Evolutionary conservation across 1,140 invertebrate species (phyloP).

Genomic region (Campoletis sonorensis): DNA sequence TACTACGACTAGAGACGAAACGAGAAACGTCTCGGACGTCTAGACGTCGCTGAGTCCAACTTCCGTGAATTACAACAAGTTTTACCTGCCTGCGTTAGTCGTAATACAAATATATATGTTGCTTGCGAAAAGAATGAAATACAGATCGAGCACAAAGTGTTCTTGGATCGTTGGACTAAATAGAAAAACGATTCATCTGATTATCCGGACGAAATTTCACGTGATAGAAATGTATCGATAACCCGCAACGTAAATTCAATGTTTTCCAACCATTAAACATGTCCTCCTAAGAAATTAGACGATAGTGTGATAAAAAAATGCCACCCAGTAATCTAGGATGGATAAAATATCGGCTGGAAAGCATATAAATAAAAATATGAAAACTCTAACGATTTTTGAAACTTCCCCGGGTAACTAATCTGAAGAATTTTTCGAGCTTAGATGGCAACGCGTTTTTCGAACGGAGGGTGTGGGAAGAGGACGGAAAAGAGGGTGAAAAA

Average conservation of each 20-base stretch:
- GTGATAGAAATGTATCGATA: too few relatives aligned
- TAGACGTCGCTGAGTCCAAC: conserved; percentile 20
- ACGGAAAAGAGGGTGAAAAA: not conserved
- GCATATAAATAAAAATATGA: not conserved
- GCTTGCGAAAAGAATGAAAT: not conserved
- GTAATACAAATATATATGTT: not conserved
- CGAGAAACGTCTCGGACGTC: conserved; percentile 1
- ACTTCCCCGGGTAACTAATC: conserved; percentile 12
- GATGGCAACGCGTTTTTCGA: not conserved
- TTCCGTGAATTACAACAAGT: not conserved
- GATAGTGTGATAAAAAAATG: too few relatives aligned
- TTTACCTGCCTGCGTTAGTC: not conserved
- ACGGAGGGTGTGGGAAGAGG: not conserved
- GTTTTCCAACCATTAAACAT: not conserved
- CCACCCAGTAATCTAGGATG: too few relatives aligned
- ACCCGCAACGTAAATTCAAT: not conserved
- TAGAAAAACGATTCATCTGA: too few relatives aligned
- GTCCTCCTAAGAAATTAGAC: too few relatives aligned
- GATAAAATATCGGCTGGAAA: not conserved
- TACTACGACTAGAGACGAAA: conserved; percentile 16
- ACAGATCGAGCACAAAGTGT: not conserved
- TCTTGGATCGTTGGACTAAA: too few relatives aligned
- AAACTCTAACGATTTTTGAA: not conserved
- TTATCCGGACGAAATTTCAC: too few relatives aligned
- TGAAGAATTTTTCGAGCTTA: not conserved